Base-by-base conservation (phyloP, 1,140 invertebrate species). In the Sycophaga agraensis region DNA sequence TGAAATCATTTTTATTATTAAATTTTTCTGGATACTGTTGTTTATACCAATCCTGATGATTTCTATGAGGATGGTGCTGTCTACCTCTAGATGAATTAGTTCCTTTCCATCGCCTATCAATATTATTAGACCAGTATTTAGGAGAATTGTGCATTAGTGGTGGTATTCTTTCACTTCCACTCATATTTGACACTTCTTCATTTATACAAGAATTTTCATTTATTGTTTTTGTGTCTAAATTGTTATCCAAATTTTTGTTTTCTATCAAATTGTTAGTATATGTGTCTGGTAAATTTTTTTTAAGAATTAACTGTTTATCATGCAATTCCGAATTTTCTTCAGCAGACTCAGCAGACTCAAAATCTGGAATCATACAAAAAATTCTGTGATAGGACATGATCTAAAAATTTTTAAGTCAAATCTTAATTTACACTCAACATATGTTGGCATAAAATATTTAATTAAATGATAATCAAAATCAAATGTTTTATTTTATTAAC, bases 21-120 rank as follows among this genome's bases (percentile, higher is more conserved):
- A 56, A 59, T 40, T 59, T 64, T 12, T 65, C 63, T 26, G 43
- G 24, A 53, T 46, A 42, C 4, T 35, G 43, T 40, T 64, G 24
- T 49, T 40, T 37, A 37, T 58, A 54, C 39, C 55, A 62, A 34
- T 51, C 35, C 42, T 61, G 53, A 28, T 22, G 17, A 24, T 50
- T 34, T 31, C 57, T 45, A 48, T 65, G 55, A 46, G 39, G 17
- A 28, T 37, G 22, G 45, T 19, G 39, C 21, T 37, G 37, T 9
- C 56, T 49, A 28, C 7, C n/a, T 28, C 37, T 19, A 53, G 48
- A n/a, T 17, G 11, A 39, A 63, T 60, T 66, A 26, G 24, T 12
- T 50, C 48, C 54, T 51, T 59, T 66, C 64, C 64, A 65, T 63
- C 59, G 31, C 34, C 53, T 56, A 53, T 56, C 35, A 54, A 53